Base-by-base conservation (phyloP, 2,113 vertebrate species). In the Plotosus lineatus region DNA sequence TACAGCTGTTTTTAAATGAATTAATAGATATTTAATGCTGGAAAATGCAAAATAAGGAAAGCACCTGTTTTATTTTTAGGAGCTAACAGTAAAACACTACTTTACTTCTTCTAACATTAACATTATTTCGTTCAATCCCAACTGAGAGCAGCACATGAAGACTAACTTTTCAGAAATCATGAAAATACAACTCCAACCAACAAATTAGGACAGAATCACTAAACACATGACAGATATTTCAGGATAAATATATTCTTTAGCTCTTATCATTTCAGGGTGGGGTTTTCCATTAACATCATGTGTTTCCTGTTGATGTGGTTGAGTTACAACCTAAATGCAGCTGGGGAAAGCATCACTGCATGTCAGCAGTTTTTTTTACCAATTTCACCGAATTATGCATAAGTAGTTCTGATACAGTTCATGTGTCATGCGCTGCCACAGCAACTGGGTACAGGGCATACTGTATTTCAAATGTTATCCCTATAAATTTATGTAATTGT, bases 251-350 rank as follows among this genome's bases (percentile, higher is more conserved):
- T 72, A 50, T 72, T 50, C 5, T 17, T 3, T 23, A 19, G n/a
- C n/a, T n/a, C n/a, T n/a, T n/a, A n/a, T n/a, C 46, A 15, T 50
- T 50, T 50, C 12, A 46, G 9, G 40, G 69, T 72, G 46, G 69
- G 33, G 46, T 33, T 50, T 71, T 72, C 9, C 17, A 3, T 21
- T 21, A 44, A 42, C 19, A 28, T 72, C 69, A 51, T 36, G 28
- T 73, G 69, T 71, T 71, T 71, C 68, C 68, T 71, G 68, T 71
- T 48, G 42, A 71, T 48, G 12, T 46, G 12, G 3, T 17, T 4
- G 50, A 17, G 50, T 51, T 51, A 51, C 7, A 17, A 19, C 50
- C 4, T 19, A 5, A 51, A 51, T 51, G 50, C 50, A 51, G 15
- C 14, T 17, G 21, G 21, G 8, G 19, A 69, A 4, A 15, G 38